A percentile compares a stretch with the other conserved stretches of the same genome.
Conservation (phyloP, 2,888 invertebrate genomes). For the Lordiphosa fenestrarum region DNA sequence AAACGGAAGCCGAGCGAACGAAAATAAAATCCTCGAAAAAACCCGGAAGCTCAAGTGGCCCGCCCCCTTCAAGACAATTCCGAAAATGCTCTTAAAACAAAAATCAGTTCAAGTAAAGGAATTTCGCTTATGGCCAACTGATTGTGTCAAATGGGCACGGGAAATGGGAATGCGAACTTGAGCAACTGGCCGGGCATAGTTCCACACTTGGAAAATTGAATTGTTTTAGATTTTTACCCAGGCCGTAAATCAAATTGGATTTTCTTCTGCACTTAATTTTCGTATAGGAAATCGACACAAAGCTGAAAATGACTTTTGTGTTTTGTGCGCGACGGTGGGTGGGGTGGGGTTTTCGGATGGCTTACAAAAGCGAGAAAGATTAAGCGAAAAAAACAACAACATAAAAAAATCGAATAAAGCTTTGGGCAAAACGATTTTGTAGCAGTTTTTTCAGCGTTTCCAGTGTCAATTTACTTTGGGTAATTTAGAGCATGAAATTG, state of each 20-base stretch:
- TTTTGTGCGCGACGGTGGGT: neutral
- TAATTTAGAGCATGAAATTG: too few relatives aligned
- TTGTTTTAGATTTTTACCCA: slow-evolving; percentile 68
- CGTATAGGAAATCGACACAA: slow-evolving; percentile 47
- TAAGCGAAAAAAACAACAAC: too few relatives aligned
- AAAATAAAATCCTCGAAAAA: neutral
- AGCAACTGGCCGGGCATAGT: slow-evolving; percentile 13
- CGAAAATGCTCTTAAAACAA: slow-evolving; percentile 70
- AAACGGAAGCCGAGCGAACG: slow-evolving; percentile 1
- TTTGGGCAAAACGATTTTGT: too few relatives aligned
- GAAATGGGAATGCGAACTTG: slow-evolving; percentile 7
- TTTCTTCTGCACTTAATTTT: slow-evolving; percentile 69
- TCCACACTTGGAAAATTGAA: slow-evolving; percentile 67
- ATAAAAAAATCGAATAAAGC: too few relatives aligned
- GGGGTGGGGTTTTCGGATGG: too few relatives aligned
- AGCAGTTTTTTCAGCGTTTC: too few relatives aligned
- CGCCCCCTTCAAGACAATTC: too few relatives aligned
- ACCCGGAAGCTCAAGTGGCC: slow-evolving; percentile 58
- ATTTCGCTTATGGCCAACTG: slow-evolving; percentile 73
- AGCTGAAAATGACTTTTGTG: slow-evolving; percentile 11
- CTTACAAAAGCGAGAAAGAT: too few relatives aligned
- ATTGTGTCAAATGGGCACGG: slow-evolving; percentile 49
- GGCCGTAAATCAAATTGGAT: slow-evolving; percentile 72
- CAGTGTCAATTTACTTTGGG: too few relatives aligned
- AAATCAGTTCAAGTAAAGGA: slow-evolving; percentile 52